These are phyloP conservation scores for Aphelinus certus DNA, from an alignment of 1,140 invertebrate genomes.

Conservation along the genomic window DNA sequence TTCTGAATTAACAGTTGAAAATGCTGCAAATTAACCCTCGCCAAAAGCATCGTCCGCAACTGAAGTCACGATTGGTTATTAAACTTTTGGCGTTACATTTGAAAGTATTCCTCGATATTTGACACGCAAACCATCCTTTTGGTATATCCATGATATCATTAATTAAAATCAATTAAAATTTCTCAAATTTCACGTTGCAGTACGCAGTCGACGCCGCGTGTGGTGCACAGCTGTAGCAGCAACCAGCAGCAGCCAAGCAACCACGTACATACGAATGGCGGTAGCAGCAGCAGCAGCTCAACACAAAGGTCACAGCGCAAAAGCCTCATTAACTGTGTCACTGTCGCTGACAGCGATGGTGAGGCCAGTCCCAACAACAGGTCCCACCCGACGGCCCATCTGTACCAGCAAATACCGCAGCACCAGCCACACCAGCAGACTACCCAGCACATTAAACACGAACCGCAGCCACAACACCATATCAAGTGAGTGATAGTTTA, in stretches of 20 bases:
- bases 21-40: too few species aligned
- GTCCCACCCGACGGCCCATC: conserved; percentile 51
- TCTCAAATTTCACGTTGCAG: conserved; percentile 51
- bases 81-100: too few species aligned
- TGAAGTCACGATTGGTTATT: too few species aligned
- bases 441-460: conserved; percentile 67
- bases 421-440: conserved; percentile 60
- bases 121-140: neutral
- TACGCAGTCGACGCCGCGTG: conserved; percentile 61
- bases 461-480: conserved; percentile 67
- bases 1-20: too few species aligned
- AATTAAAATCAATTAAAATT: conserved; percentile 5
- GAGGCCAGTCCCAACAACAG: conserved; percentile 71
- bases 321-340: conserved; percentile 85
- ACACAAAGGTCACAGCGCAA: conserved; percentile 65
- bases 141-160: neutral
- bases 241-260: conserved; percentile 42
- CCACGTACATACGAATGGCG: conserved; percentile 47
- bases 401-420: conserved; percentile 60
- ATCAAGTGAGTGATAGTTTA: conserved; percentile 50
- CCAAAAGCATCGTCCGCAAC: too few species aligned
- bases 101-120: too few species aligned
- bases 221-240: conserved; percentile 53
- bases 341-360: conserved; percentile 81
- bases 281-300: conserved; percentile 41